Percentiles rank a stretch among this genome's conserved stretches.
phyloP scores from a whole-genome alignment of 2,797 vertebrate genomes.

The Threskiornis aethiopicus region DNA sequence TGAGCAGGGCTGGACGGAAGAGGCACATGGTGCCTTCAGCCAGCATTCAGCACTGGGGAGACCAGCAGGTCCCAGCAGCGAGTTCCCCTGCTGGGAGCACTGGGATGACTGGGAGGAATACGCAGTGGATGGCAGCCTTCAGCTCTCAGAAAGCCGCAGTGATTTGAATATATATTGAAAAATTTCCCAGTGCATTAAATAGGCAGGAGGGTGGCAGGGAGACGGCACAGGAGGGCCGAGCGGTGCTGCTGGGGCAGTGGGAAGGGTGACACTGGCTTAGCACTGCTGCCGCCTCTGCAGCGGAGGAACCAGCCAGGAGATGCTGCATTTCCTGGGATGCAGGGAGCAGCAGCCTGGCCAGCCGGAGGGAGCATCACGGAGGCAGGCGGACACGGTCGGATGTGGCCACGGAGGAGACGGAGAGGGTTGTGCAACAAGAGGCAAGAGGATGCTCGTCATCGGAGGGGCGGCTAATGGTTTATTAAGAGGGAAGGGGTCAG shows the following conservation, averaged over 20 bases:
- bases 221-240: fast-evolving
- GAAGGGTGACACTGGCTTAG: background rate
- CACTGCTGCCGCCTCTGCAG: background rate
- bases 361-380: background rate
- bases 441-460: background rate
- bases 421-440: background rate
- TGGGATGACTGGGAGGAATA: background rate
- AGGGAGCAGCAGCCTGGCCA: background rate
- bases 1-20: background rate
- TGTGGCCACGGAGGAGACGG: background rate
- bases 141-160: background rate
- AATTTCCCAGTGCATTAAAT: background rate
- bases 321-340: background rate
- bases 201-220: background rate
- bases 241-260: fast-evolving
- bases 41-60: background rate
- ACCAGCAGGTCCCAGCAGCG: background rate
- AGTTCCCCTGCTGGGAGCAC: background rate
- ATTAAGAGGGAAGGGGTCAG: constrained; percentile 8
- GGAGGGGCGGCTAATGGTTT: background rate
- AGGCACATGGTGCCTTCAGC: fast-evolving
- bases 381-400: fast-evolving
- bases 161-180: constrained; percentile 12
- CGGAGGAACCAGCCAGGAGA: background rate
- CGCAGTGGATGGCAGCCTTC: background rate